Evolutionary conservation across 2,888 invertebrate genomes (phyloP), one percentile per base, ranked within the genome.

Genomic region (Clivina fossor): DNA sequence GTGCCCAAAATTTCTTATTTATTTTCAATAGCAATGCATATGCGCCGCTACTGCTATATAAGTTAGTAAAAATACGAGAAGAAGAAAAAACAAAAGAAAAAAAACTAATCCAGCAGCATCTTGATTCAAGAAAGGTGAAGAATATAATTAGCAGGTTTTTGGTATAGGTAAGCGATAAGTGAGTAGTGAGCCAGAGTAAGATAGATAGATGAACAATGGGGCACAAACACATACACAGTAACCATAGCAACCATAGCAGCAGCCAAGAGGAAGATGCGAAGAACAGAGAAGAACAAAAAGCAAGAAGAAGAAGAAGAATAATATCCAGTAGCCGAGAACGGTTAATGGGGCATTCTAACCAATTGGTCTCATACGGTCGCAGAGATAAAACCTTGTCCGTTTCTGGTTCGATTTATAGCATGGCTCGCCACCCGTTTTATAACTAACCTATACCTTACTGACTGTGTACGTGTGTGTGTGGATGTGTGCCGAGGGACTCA

Each of bases 311-410:
- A 26, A 9, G 5, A 26, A 7, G 26, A 9, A 9, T 26, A 9
- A 9, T 26, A 7, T 26, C 26, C 26, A 66, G 64, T 62, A 62
- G 62, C 61, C 59, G 64, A 63, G 57, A 61, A 61, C 63, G 62
- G 60, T 62, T 63, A 63, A 63, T 63, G 63, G 63, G 61, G 60
- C 62, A 63, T 62, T 62, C 62, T 62, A 63, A 63, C 63, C 63
- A 64, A 64, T 64, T 64, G 63, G 63, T 64, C 62, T 62, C 62
- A 59, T 61, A 63, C 62, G 59, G 62, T 46, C 57, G 54, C n/a
- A n/a, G 57, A 64, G 63, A 64, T 64, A 64, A 64, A 62, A 37
- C 37, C 9, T 33, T 7, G 61, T 53, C 54, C 56, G 61, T 63
- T 61, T 63, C 62, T 58, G 54, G 55, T 57, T 56, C 53, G 61